These are phyloP conservation scores for Lordiphosa fenestrarum DNA, from an alignment of 2,888 invertebrate species.

Conservation along the genomic window DNA sequence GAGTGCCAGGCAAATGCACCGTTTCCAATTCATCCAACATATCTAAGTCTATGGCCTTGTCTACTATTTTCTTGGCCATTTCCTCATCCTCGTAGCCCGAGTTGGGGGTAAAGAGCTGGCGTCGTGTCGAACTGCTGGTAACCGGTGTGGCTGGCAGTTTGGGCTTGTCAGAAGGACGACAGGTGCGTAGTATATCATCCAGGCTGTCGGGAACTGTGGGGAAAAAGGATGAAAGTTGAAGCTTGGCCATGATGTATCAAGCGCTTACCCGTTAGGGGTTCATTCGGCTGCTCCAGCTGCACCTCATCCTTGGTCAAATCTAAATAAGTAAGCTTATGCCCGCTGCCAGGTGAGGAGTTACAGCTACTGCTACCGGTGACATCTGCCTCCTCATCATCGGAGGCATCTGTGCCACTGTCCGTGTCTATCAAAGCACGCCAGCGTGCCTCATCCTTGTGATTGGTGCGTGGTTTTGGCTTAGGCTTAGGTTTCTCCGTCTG, in stretches of 20 bases:
- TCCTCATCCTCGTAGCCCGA: conserved; percentile 65
- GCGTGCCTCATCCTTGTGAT: conserved; percentile 49
- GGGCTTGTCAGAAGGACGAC: conserved; percentile 60
- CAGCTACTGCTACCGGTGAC: conserved; percentile 33
- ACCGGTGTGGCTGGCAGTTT: conserved; percentile 62
- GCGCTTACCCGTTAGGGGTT: conserved; percentile 10
- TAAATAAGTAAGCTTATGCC: conserved; percentile 65
- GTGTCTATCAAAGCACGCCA: conserved; percentile 60
- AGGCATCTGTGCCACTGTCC: conserved; percentile 65
- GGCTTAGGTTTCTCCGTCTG: conserved; percentile 15
- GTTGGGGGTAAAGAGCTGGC: conserved; percentile 76
- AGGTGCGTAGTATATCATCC: conserved; percentile 68
- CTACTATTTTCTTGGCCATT: conserved; percentile 41
- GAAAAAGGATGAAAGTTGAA: neutral
- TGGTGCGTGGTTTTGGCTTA: conserved; percentile 23
- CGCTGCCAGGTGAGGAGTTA: neutral
- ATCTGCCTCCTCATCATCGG: conserved; percentile 69
- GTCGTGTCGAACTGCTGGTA: conserved; percentile 48
- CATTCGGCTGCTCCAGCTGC: conserved; percentile 47
- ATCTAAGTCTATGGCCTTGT: conserved; percentile 37
- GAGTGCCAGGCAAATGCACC: conserved; percentile 43
- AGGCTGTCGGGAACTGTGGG: conserved; percentile 60
- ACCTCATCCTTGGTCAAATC: conserved; percentile 75
- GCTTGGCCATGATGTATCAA: no score
- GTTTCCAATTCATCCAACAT: conserved; percentile 37